A percentile compares a stretch with the other conserved stretches of the same genome.
phyloP scores from a whole-genome alignment of 92 coral and sea anemone species.

The Bergia sp. region DNA sequence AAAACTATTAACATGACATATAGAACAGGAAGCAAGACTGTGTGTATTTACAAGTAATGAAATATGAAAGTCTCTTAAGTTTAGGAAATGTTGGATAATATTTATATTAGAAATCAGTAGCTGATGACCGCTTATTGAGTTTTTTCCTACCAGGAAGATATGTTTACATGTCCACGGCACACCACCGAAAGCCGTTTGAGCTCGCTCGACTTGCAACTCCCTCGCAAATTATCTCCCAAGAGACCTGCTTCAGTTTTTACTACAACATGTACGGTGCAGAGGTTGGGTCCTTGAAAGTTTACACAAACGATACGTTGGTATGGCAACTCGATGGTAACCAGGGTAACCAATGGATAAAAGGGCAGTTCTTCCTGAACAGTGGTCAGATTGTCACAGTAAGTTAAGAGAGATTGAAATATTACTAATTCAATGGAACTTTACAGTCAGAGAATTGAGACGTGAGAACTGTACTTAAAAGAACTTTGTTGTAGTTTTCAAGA shows the following conservation, averaged over 20 bases:
- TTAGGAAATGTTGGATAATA: too few species aligned
- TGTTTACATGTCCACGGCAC: constrained; percentile 13
- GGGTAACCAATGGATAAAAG: constrained; percentile 43
- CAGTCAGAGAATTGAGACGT: too few species aligned
- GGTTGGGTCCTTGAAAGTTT: constrained; percentile 10
- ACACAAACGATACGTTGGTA: constrained; percentile 6
- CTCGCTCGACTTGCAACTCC: constrained; percentile 20
- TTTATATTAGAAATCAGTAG: too few species aligned
- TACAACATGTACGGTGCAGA: constrained; percentile 34
- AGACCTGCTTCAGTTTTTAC: constrained; percentile 30
- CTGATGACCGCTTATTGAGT: neutral
- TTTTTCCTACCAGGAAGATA: constrained; percentile 10
- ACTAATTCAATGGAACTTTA: too few species aligned
- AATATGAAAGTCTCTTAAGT: too few species aligned
- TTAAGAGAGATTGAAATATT: neutral
- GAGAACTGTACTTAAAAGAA: too few species aligned
- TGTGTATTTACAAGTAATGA: too few species aligned
- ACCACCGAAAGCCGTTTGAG: constrained; percentile 24
- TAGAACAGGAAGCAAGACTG: too few species aligned
- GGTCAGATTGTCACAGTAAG: neutral
- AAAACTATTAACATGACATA: too few species aligned
- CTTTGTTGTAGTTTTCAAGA: too few species aligned
- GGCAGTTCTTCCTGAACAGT: constrained; percentile 34
- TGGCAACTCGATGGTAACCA: constrained; percentile 47
- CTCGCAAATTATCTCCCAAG: neutral